Evolutionary conservation across 1,140 invertebrate species (phyloP), one percentile per base, ranked within the genome.

Genomic region (Euura saliciscinereae): DNA sequence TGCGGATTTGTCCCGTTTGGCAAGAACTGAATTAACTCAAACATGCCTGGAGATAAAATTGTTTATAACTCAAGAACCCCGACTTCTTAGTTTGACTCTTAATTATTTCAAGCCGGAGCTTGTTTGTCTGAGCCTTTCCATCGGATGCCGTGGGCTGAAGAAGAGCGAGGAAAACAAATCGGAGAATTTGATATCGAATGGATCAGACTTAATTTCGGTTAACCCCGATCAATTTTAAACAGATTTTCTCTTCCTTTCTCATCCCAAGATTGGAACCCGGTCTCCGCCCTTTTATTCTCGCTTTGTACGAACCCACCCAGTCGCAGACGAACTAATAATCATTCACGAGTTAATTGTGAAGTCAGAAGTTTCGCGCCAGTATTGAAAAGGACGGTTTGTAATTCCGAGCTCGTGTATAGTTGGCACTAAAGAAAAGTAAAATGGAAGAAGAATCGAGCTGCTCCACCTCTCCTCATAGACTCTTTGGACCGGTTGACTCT

Each of bases 1-100:
- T 82, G 67, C 73, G 67, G 71, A 73, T 73, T 71, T 69, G 74
- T 73, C 74, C 79, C 80, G 77, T 80, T 84, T 82, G 77, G 79
- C 80, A 81, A 82, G 83, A 83, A 82, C 51, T 82, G 79, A 82
- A 83, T 83, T 83, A 82, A 75, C 78, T 77, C 71, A 73, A 73
- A 73, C 72, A 71, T 66, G 59, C 74, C 71, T 71, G 70, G 69
- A 75, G 73, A 80, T 75, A 72, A 78, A 79, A 79, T 82, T 82
- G 76, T 82, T 83, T 82, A 77, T n/a, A 79, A 78, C 76, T 76
- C 72, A 68, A 44, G 59, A 69, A 72, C 68, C 64, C 67, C 59
- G 10, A 71, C 69, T 68, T 72, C 45, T 67, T 28, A 10, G 51
- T 68, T 68, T 68, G 68, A 77, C 76, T 82, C 81, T 81, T 79